These are phyloP conservation scores for mouse (Mus musculus) DNA, from an alignment of 2,113 vertebrate genomes.

Conservation along the genomic window DNA sequence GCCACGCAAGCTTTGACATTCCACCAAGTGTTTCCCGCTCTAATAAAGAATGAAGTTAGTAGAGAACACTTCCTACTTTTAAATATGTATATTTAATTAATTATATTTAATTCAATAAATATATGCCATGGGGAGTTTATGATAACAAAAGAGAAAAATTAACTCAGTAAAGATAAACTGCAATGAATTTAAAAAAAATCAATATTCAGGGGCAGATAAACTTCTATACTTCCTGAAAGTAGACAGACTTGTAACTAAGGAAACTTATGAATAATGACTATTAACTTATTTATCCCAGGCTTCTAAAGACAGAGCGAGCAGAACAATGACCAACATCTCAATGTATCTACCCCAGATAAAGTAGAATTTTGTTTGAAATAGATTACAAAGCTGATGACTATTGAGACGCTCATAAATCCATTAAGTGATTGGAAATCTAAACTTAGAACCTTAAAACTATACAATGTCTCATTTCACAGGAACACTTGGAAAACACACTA, in stretches of 20 bases:
- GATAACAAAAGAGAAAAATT: constrained; percentile 26
- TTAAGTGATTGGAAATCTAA: constrained; percentile 38
- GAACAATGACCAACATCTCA: constrained; percentile 1
- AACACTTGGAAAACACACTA: constrained; percentile 2
- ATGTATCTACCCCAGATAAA: neutral
- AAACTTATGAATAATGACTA: neutral
- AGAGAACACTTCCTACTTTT: neutral
- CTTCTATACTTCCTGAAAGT: neutral
- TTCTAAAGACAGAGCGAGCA: neutral
- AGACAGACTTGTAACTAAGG: neutral
- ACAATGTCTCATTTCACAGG: neutral
- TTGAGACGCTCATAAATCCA: neutral
- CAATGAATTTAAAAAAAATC: neutral
- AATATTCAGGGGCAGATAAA: neutral
- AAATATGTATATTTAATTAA: neutral
- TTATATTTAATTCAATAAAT: constrained; percentile 37
- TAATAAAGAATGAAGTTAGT: neutral
- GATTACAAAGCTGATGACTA: constrained; percentile 34
- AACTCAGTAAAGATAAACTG: neutral
- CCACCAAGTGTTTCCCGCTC: neutral
- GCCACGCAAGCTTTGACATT: neutral
- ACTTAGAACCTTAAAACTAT: neutral
- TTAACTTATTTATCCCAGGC: neutral
- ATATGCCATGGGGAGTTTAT: neutral
- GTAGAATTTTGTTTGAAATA: neutral